Base-by-base conservation (phyloP, 2,888 invertebrate species). In the Eupithecia abbreviata region DNA sequence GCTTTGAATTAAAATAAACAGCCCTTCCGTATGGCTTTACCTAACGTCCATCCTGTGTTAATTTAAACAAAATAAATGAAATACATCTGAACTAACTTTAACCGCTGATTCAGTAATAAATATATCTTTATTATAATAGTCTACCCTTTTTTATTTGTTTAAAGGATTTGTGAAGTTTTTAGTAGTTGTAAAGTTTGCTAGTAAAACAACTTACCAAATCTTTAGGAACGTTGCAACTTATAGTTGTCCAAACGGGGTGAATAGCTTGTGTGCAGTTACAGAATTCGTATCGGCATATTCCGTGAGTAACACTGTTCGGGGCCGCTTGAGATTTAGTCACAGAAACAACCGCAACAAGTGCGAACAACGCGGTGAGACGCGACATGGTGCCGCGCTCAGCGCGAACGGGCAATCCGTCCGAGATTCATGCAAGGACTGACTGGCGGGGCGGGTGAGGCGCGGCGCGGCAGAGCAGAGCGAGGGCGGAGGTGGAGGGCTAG, bases 181-280 rank as follows among this genome's bases (percentile, higher is more conserved):
- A 58, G 58, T 58, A 58, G 7, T 55, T n/a, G 5, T 18, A 58
- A 58, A 62, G 62, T 62, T 62, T 62, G 10, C 30, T 62, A 18
- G 43, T 43, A 41, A 74, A 71, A 71, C 15, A 18, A 74, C 81
- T 81, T 85, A 96, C 97, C 96, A 96, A 95, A 86, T 95, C 91
- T 76, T 90, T 89, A 79, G 93, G 92, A 85, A 97, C 95, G 83
- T 96, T 95, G 90, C 97, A 97, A 91, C 96, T 96, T 86, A 97
- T 95, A 83, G 92, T 95, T 85, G 95, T 95, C 96, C 96, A 96
- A 71, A 89, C 90, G 69, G 96, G 95, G 82, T 95, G 96, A 47
- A 94, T 93, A 73, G 93, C 95, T 72, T 95, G 91, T 65, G 92
- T 91, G 88, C 97, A 97, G 83, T 93, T 93, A 91, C 97, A 97